These are phyloP conservation scores for Antedon mediterranea DNA, from an alignment of 53 echinoderm and acorn worm species.

Conservation along the genomic window DNA sequence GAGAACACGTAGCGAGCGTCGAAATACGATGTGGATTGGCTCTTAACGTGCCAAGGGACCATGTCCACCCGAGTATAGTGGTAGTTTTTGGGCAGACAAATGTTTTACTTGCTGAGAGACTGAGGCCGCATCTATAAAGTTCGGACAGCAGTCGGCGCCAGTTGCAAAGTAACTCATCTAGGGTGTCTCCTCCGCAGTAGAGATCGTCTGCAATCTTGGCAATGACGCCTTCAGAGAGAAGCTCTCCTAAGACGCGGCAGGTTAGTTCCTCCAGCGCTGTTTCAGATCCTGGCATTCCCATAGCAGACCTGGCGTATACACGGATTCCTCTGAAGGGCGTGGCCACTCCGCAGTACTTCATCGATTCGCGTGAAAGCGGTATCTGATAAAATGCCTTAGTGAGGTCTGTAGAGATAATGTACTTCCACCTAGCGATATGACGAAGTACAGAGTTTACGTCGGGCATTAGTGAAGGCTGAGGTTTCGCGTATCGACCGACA, in stretches of 20 bases:
- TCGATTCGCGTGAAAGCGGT: neutral
- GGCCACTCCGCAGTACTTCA: slow-evolving; percentile 2
- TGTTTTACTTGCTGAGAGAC: slow-evolving; percentile 22
- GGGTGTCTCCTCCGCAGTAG: slow-evolving; percentile 37
- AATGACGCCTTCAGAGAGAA: neutral
- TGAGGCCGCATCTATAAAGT: slow-evolving; percentile 8
- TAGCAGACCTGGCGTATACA: slow-evolving; percentile 23
- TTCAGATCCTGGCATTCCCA: slow-evolving; percentile 42
- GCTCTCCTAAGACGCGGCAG: slow-evolving; percentile 13
- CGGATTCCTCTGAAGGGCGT: slow-evolving; percentile 21
- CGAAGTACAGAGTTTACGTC: slow-evolving; percentile 23
- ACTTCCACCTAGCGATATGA: slow-evolving; percentile 14
- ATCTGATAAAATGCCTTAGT: slow-evolving; percentile 5
- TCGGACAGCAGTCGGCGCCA: slow-evolving; percentile 16
- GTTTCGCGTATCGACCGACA: slow-evolving; percentile 11
- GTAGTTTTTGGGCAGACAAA: no score
- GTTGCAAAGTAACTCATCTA: slow-evolving; percentile 24
- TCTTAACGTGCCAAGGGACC: neutral
- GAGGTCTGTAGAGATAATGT: neutral
- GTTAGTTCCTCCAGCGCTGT: slow-evolving; percentile 41
- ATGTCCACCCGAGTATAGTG: slow-evolving; percentile 4
- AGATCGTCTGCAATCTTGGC: slow-evolving; percentile 61
- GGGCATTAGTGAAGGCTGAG: slow-evolving; percentile 21
- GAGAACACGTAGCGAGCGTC: neutral
- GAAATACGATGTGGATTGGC: slow-evolving; percentile 1